Evolutionary conservation across 2,113 vertebrate genomes (phyloP), one percentile per base, ranked within the genome.

Genomic region (Alouatta palliata): DNA sequence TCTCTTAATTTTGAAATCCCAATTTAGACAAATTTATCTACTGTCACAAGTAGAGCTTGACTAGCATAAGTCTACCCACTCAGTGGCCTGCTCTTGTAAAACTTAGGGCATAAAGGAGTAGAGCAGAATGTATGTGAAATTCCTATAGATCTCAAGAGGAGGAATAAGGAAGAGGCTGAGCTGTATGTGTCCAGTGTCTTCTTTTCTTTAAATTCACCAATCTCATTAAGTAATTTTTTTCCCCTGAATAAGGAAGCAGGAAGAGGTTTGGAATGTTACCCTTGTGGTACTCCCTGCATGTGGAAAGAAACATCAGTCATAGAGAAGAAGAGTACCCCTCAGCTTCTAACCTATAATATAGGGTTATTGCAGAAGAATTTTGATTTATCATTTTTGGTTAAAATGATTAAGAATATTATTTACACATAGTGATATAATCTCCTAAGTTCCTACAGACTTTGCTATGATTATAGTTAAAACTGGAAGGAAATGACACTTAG

Each of bases 1-100:
- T 94, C 91, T 88, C 19, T 85, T 88, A 95, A 70, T 93, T 32
- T 9, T 70, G 10, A 81, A 95, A 76, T 88, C 1, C 25, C 32
- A 54, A 87, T 86, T 91, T 97, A 93, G 35, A 85, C 25, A 70
- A 37, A 25, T 79, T 92, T 90, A 61, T 40, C 14, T 87, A n/a
- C 52, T 82, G 35, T 94, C 82, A 85, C 25, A 70, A 47, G n/a
- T 81, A 81, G 47, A 87, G 20, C 45, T 92, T 75, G 27, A 64
- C 13, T 73, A 17, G 35, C 17, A 61, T 30, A 91, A 37, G 23
- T 66, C 12, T 83, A 77, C 13, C 17, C 27, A 58, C 40, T 90
- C 61, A 43, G 85, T 87, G 19, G 27, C 14, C 14, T 90, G 43
- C 23, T 80, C n/a, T 91, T 84, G 11, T 91, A 79, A 92, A 77